These are phyloP conservation scores for Monopterus albus DNA, from an alignment of 2,113 vertebrate genomes.

Conservation along the genomic window DNA sequence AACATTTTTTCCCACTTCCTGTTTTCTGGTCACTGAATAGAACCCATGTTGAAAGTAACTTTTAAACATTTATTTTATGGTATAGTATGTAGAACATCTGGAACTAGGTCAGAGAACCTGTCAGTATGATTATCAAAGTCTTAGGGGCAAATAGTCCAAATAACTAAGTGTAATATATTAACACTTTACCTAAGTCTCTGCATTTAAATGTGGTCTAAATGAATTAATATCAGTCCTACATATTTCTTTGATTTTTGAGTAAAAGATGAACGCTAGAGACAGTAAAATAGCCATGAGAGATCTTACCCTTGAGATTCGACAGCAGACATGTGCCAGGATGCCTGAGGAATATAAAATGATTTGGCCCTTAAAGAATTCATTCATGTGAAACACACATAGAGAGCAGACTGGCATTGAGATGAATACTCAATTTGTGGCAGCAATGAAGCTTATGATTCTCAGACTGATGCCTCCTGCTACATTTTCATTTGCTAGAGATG, in stretches of 20 bases:
- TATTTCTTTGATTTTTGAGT: neutral
- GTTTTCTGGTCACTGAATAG: too few relatives aligned
- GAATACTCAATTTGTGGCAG: constrained; percentile 22
- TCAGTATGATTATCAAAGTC: too few relatives aligned
- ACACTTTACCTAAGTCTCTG: neutral
- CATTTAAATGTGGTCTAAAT: neutral
- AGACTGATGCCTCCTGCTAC: constrained; percentile 10
- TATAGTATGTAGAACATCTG: too few relatives aligned
- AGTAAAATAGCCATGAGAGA: neutral
- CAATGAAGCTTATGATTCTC: constrained; percentile 12
- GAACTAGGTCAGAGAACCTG: too few relatives aligned
- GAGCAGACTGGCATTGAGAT: constrained; percentile 28
- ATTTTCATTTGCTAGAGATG: neutral
- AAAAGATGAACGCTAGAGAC: neutral
- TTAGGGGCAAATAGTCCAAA: too few relatives aligned
- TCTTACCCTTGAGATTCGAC: constrained; percentile 29
- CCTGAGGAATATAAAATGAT: constrained; percentile 13
- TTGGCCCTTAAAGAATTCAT: constrained; percentile 13
- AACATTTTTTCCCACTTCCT: too few relatives aligned
- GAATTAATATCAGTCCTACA: neutral
- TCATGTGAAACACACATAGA: constrained; percentile 8
- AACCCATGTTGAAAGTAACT: too few relatives aligned
- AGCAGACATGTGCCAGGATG: neutral
- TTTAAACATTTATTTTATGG: too few relatives aligned
- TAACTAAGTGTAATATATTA: too few relatives aligned